These are phyloP conservation scores for Drosophila ohnishii DNA, from an alignment of 1,140 invertebrate genomes.

Conservation along the genomic window DNA sequence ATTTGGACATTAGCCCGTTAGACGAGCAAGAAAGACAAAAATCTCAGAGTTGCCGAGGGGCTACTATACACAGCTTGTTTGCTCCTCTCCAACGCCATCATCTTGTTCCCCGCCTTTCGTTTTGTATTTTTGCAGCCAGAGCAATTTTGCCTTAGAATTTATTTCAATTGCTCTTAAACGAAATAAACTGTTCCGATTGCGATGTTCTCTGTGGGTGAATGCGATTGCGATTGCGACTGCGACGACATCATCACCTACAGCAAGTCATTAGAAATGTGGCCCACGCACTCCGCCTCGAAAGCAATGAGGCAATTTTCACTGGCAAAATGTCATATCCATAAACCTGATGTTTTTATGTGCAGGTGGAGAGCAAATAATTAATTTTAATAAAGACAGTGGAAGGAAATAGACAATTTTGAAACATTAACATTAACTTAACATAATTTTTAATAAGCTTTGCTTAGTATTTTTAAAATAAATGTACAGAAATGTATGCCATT, in stretches of 20 bases:
- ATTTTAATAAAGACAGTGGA: not conserved
- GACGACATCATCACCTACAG: constrained; percentile 39
- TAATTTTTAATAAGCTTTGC: too few species aligned
- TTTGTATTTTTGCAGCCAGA: not conserved
- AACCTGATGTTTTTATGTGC: constrained; percentile 2
- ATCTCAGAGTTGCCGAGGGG: constrained; percentile 24
- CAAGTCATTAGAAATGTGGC: constrained; percentile 46
- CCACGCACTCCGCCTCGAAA: constrained; percentile 17
- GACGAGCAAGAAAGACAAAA: constrained; percentile 32
- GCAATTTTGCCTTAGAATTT: constrained; percentile 59
- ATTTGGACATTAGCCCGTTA: constrained; percentile 66
- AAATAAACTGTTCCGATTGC: constrained; percentile 41
- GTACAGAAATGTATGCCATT: too few species aligned
- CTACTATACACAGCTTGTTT: constrained; percentile 10
- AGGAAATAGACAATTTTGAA: not conserved
- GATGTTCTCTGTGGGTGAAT: constrained; percentile 21
- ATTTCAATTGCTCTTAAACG: constrained; percentile 69
- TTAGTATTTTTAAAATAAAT: too few species aligned
- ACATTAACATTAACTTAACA: too few species aligned
- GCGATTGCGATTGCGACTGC: constrained; percentile 8
- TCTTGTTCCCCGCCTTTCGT: constrained; percentile 2
- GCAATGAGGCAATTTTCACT: constrained; percentile 30
- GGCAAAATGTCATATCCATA: constrained; percentile 10
- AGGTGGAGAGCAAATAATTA: not conserved
- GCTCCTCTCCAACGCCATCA: not conserved